Conservation (phyloP, 1,140 invertebrate species). For the Meloidogyne floridensis region DNA sequence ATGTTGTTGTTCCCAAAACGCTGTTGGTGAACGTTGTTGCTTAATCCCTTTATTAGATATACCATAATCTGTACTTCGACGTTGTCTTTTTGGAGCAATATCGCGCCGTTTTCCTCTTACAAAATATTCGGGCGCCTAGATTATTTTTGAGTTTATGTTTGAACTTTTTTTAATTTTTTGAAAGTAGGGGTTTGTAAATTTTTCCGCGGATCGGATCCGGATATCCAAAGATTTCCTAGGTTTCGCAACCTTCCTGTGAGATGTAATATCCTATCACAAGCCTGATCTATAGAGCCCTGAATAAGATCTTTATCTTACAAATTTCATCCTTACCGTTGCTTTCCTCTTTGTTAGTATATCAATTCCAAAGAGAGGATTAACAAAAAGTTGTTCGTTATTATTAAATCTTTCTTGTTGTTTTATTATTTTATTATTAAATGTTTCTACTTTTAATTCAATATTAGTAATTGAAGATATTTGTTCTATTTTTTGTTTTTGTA, state of each 20-base stretch:
- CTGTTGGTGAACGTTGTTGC: conserved; percentile 42
- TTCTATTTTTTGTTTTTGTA: neutral
- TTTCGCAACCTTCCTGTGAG: too few relatives aligned
- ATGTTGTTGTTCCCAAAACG: conserved; percentile 56
- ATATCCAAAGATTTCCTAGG: too few relatives aligned
- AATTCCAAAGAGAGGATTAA: conserved; percentile 57
- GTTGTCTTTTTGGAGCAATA: neutral
- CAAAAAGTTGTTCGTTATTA: conserved; percentile 56
- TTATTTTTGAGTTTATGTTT: too few relatives aligned
- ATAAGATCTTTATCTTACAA: too few relatives aligned
- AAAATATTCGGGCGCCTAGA: conserved; percentile 50
- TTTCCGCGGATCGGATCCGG: too few relatives aligned
- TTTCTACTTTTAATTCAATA: conserved; percentile 49
- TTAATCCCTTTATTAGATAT: conserved; percentile 21
- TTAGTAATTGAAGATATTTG: conserved; percentile 2
- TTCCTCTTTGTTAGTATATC: conserved; percentile 22
- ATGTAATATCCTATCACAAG: too few relatives aligned
- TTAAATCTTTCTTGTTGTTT: conserved; percentile 28
- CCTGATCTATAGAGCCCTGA: too few relatives aligned
- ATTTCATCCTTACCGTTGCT: conserved; percentile 35
- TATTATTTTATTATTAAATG: conserved; percentile 38
- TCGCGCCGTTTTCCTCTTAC: conserved; percentile 41
- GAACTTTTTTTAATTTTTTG: too few relatives aligned
- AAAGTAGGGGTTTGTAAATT: too few relatives aligned
- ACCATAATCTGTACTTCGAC: neutral